A percentile compares a stretch with the other conserved stretches of the same genome.
phyloP scores from a whole-genome alignment of 2,888 invertebrate species.

The Lochmaea capreae region DNA sequence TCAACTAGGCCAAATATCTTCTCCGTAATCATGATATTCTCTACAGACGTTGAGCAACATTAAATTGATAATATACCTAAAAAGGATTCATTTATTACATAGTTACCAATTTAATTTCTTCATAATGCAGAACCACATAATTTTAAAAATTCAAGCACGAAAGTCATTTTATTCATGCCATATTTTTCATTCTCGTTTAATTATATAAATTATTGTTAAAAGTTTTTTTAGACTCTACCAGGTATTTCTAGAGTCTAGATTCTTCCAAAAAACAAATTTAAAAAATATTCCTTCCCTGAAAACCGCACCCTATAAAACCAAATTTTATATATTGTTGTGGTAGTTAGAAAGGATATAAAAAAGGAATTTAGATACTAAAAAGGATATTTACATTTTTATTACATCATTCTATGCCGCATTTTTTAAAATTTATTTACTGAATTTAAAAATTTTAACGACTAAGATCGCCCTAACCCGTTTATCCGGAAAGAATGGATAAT shows the following conservation, averaged over 20 bases:
- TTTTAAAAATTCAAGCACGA: neutral
- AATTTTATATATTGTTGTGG: too few relatives aligned
- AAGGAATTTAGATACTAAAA: too few relatives aligned
- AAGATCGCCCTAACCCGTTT: neutral
- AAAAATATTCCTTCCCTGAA: too few relatives aligned
- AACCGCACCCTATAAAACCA: too few relatives aligned
- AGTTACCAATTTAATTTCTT: neutral
- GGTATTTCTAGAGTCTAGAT: too few relatives aligned
- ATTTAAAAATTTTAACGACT: neutral
- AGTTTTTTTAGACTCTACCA: neutral
- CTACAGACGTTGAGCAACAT: neutral
- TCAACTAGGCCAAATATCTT: neutral
- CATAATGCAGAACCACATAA: neutral
- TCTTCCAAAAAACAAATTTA: too few relatives aligned
- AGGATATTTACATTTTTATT: too few relatives aligned
- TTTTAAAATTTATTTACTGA: too few relatives aligned
- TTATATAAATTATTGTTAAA: neutral
- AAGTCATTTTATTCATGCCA: conserved; percentile 1
- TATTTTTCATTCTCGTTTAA: neutral
- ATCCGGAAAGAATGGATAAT: neutral
- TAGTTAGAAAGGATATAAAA: too few relatives aligned
- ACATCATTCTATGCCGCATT: too few relatives aligned
- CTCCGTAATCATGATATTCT: neutral
- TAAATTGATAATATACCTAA: neutral
- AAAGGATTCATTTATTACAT: neutral